A percentile compares a stretch with the other conserved stretches of the same genome.
Conservation (phyloP, 2,888 invertebrate species). For the Dendrolimus pini region DNA sequence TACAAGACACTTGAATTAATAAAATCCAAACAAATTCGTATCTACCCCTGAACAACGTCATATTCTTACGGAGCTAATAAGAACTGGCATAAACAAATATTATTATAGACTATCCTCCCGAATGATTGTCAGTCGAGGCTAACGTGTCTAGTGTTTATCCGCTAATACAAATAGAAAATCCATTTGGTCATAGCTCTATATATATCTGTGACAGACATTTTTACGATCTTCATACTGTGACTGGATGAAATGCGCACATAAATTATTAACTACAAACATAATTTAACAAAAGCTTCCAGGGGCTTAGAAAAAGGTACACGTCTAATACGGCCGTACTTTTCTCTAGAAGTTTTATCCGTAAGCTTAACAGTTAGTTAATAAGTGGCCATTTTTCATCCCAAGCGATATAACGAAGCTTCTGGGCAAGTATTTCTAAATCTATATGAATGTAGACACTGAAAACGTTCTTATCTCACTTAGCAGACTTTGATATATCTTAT, state of each 20-base stretch:
- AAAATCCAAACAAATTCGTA: neutral
- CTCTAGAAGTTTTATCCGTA: neutral
- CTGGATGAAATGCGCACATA: neutral
- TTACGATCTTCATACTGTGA: constrained; percentile 24
- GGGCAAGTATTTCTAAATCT: no score
- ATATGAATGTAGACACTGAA: no score
- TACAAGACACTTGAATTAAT: neutral
- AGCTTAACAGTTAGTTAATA: neutral
- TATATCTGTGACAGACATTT: constrained; percentile 34
- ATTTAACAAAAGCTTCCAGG: constrained; percentile 9
- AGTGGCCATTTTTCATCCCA: neutral
- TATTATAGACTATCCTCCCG: constrained; percentile 13
- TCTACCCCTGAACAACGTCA: no score
- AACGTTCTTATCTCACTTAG: no score
- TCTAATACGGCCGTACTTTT: neutral
- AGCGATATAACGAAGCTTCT: neutral
- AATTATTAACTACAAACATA: constrained; percentile 12
- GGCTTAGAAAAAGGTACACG: neutral
- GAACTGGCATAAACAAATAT: constrained; percentile 11
- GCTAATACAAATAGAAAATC: constrained; percentile 21
- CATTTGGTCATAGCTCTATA: constrained; percentile 29
- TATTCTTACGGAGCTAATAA: neutral
- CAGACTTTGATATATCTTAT: no score
- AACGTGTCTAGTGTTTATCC: constrained; percentile 16
- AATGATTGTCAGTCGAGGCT: constrained; percentile 15